Conservation (phyloP, 1,140 invertebrate species). For the Pollicipes pollicipes region DNA sequence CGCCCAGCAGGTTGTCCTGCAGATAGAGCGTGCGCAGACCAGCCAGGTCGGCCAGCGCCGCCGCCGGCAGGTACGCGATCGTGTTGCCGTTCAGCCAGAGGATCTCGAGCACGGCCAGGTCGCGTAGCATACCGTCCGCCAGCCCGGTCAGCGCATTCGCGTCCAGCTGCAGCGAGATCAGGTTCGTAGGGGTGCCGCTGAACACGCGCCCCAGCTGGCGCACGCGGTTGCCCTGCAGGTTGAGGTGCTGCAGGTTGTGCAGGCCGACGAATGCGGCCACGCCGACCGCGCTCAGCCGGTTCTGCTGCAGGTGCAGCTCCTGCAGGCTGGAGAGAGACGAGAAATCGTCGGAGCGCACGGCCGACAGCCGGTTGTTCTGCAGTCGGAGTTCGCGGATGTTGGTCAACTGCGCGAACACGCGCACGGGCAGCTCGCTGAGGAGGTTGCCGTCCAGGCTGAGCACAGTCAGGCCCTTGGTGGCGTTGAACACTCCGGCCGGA, state of each 20-base stretch:
- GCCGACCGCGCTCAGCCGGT: conserved; percentile 59
- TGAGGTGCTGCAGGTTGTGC: conserved; percentile 66
- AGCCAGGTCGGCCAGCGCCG: conserved; percentile 15
- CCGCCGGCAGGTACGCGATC: conserved; percentile 14
- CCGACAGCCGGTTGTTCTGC: conserved; percentile 60
- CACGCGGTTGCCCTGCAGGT: conserved; percentile 63
- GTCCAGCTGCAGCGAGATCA: conserved; percentile 69
- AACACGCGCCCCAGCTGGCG: conserved; percentile 61
- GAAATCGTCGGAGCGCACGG: conserved; percentile 57
- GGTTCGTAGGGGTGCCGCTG: conserved; percentile 38
- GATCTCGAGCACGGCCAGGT: conserved; percentile 59
- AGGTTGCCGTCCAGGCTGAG: conserved; percentile 80
- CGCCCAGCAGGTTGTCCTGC: conserved; percentile 16
- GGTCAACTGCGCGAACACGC: conserved; percentile 52
- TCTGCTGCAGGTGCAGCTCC: conserved; percentile 73
- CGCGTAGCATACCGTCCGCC: conserved; percentile 54
- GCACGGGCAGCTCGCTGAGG: conserved; percentile 56
- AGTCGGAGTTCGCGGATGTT: conserved; percentile 62
- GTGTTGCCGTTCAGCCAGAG: conserved; percentile 72
- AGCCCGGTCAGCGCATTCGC: conserved; percentile 57
- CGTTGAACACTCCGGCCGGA: conserved; percentile 49
- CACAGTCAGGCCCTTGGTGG: conserved; percentile 52
- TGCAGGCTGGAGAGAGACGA: conserved; percentile 54
- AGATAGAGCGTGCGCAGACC: conserved; percentile 17
- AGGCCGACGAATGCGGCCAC: conserved; percentile 62